Evolutionary conservation across 2,113 vertebrate species (phyloP), one percentile per base, ranked within the genome.

Genomic region (Orientallactaga bullata): DNA sequence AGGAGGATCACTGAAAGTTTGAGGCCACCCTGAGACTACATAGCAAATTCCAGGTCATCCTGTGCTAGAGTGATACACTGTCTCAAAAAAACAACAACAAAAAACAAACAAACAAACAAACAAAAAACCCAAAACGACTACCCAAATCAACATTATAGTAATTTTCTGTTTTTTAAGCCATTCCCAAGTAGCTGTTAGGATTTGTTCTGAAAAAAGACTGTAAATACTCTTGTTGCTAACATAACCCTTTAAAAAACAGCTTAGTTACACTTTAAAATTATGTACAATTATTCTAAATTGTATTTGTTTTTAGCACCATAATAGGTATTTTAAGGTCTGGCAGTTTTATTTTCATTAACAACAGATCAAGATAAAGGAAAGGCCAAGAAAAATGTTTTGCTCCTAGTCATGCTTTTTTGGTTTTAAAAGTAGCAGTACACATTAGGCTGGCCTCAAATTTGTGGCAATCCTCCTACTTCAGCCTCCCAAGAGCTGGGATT

Each of bases 341-440:
- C 97, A 98, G 96, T 96, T 98, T 97, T 95, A 94, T 96, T 98
- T 74, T 92, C 94, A 72, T 95, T 94, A 97, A 95, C 93, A 97
- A 96, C n/a, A 80, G 80, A 97, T 92, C 81, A 83, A 96, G 72
- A 96, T 68, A 94, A 95, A 91, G 93, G 89, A 94, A 98, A 98
- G 96, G 89, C 93, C 97, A 97, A 97, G 82, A 96, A 96, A 95
- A 95, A 97, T 85, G 89, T 37, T 91, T 90, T 72, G 69, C 55
- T 5, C 88, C 88, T 90, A 95, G 86, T 35, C 94, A 85, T 88
- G 55, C 58, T 69, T 91, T 97, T 47, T 47, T 88, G 79, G 85
- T 94, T 95, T 96, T 76, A 95, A 97, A 97, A 97, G 96, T 30
- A 97, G 80, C 96, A 97, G 86, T 94, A 96, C 79, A 83, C 91